Evolutionary conservation across 2,113 vertebrate species (phyloP).

Genomic region (Paracanthobrama guichenoti): DNA sequence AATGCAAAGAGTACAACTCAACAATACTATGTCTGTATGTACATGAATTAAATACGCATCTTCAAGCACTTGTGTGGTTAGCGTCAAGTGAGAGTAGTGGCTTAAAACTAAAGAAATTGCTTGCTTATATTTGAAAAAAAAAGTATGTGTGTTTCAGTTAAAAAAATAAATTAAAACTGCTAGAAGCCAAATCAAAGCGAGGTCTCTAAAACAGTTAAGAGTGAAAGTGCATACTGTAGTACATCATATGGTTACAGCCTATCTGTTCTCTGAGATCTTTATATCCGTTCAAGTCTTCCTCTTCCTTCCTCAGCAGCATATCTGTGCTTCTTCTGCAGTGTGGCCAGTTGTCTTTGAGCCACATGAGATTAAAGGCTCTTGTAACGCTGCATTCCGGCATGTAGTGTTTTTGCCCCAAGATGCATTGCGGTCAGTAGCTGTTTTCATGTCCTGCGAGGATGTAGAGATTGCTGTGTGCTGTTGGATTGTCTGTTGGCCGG

Average conservation of each 20-base stretch:
- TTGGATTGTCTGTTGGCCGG: conserved; percentile 94
- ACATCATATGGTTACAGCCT: neutral
- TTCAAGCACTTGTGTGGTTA: conserved; percentile 47
- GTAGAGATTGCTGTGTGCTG: conserved; percentile 96
- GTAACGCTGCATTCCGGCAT: neutral
- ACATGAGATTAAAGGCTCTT: neutral
- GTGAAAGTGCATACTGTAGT: conserved; percentile 44
- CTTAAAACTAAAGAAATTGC: neutral
- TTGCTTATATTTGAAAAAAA: too few relatives aligned
- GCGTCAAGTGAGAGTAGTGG: conserved; percentile 20
- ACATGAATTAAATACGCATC: conserved; percentile 37
- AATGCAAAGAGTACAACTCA: conserved; percentile 14
- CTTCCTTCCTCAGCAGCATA: neutral
- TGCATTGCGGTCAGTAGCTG: conserved; percentile 86
- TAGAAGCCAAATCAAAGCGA: neutral
- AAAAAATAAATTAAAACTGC: conserved; percentile 32
- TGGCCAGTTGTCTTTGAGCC: neutral
- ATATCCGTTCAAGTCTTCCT: conserved; percentile 11
- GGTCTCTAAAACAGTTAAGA: conserved; percentile 3
- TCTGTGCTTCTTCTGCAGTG: neutral
- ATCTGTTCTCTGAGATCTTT: neutral
- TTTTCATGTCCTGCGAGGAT: conserved; percentile 98
- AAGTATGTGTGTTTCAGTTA: neutral
- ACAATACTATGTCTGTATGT: conserved; percentile 24
- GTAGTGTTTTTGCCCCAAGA: conserved; percentile 12